Evolutionary conservation across 2,797 vertebrate genomes (phyloP).

Genomic region (Cuculus canorus): DNA sequence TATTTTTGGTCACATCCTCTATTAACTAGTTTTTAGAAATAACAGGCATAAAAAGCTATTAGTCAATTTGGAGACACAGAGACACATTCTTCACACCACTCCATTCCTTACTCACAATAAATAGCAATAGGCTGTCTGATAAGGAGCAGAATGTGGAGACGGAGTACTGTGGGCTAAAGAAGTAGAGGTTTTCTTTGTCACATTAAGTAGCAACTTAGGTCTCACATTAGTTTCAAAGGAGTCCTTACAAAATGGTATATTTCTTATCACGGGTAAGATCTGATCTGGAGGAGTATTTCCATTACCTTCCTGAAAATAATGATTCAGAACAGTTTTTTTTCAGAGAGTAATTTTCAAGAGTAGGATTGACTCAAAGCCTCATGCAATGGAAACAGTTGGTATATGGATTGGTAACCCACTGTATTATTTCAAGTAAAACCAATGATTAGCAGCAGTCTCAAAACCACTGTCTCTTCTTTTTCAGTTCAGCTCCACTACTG

Average conservation of each 20-base stretch:
- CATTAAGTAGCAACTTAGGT: not conserved
- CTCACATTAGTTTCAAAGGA: not conserved
- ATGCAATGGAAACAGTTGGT: not conserved
- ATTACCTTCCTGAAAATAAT: not conserved
- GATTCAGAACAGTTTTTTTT: not conserved
- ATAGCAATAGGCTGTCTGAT: not conserved
- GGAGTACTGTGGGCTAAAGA: not conserved
- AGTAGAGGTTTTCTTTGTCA: not conserved
- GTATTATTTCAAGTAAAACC: not conserved
- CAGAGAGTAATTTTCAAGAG: not conserved
- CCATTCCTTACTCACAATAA: not conserved
- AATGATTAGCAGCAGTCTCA: not conserved
- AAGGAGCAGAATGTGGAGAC: not conserved
- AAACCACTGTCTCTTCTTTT: not conserved
- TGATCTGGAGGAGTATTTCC: not conserved
- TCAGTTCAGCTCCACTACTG: not conserved
- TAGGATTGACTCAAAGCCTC: not conserved
- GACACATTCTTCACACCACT: no score
- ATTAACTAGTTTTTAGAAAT: not conserved
- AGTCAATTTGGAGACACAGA: not conserved
- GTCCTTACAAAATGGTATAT: not conserved
- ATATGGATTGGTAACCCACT: not conserved
- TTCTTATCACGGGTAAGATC: not conserved
- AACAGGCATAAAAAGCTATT: not conserved
- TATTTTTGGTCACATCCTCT: not conserved